A percentile compares a stretch with the other conserved stretches of the same genome.
phyloP scores from a whole-genome alignment of 2,888 invertebrate species.

The Andrena bicolor region DNA sequence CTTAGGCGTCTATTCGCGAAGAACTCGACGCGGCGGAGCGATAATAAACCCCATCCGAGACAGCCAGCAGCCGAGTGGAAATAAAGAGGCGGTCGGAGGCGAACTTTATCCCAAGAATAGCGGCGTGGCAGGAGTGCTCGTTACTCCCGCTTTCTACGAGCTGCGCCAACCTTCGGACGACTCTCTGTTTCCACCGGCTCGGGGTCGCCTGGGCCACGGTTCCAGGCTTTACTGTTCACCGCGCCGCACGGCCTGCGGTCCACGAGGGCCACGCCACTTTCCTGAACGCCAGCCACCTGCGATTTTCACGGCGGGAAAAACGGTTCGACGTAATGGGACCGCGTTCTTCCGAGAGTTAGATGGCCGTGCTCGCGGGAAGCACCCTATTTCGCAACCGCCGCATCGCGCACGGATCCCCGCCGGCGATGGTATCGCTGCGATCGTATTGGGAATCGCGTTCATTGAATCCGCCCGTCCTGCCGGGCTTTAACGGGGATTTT shows the following conservation, averaged over 20 bases:
- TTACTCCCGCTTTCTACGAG: slow-evolving; percentile 62
- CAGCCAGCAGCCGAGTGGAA: slow-evolving; percentile 65
- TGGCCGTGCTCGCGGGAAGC: slow-evolving; percentile 11
- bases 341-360: slow-evolving; percentile 33
- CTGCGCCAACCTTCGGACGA: neutral
- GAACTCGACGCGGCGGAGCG: slow-evolving; percentile 37
- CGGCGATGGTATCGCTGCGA: neutral
- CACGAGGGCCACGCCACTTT: neutral
- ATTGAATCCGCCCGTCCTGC: slow-evolving; percentile 13
- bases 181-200: neutral
- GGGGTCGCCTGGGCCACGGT: slow-evolving; percentile 23
- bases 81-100: slow-evolving; percentile 62
- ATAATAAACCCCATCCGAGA: slow-evolving; percentile 64
- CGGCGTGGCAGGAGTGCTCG: slow-evolving; percentile 56
- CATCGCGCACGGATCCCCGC: neutral
- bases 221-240: slow-evolving; percentile 32
- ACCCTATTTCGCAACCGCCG: slow-evolving; percentile 22
- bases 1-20: slow-evolving; percentile 53
- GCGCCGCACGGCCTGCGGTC: neutral
- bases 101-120: slow-evolving; percentile 63
- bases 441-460: slow-evolving; percentile 23
- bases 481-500: slow-evolving; percentile 41
- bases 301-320: slow-evolving; percentile 12
- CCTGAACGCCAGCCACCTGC: slow-evolving; percentile 25
- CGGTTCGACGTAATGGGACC: slow-evolving; percentile 15